These are phyloP conservation scores for Phengaris alcon DNA, from an alignment of 2,888 invertebrate species.

Conservation along the genomic window DNA sequence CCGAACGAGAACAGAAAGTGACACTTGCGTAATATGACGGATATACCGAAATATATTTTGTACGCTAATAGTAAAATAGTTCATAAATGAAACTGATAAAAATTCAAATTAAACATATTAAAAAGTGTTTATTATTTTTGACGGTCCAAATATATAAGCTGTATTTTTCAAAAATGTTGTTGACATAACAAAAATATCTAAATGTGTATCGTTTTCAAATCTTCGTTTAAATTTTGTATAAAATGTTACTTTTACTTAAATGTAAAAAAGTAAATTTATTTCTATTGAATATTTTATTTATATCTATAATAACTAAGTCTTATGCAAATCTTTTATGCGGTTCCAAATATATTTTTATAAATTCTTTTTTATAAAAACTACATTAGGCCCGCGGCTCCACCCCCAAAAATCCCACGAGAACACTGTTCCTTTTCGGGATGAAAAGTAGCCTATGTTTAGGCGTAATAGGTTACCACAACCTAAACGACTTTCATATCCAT, in stretches of 20 bases:
- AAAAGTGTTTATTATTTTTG: not conserved
- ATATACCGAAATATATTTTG: not conserved
- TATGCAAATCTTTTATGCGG: too few species aligned
- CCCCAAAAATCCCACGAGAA: too few species aligned
- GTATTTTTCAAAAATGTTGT: not conserved
- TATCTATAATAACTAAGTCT: too few species aligned
- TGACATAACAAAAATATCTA: not conserved
- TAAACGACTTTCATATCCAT: too few species aligned
- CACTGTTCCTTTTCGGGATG: too few species aligned
- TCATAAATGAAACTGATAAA: not conserved
- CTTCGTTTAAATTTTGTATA: not conserved
- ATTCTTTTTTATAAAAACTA: too few species aligned
- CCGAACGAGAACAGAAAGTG: constrained; percentile 1
- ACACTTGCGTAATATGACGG: constrained; percentile 9
- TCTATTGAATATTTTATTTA: too few species aligned
- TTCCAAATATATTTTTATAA: too few species aligned
- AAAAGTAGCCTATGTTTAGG: too few species aligned
- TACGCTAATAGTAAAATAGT: not conserved
- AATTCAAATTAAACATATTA: not conserved
- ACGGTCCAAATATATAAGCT: not conserved
- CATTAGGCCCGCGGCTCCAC: too few species aligned
- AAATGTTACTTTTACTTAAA: not conserved
- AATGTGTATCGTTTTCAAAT: not conserved
- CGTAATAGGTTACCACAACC: too few species aligned
- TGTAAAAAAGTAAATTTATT: too few species aligned